Evolutionary conservation across 2,888 invertebrate genomes (phyloP).

Genomic region (Polia nebulosa): DNA sequence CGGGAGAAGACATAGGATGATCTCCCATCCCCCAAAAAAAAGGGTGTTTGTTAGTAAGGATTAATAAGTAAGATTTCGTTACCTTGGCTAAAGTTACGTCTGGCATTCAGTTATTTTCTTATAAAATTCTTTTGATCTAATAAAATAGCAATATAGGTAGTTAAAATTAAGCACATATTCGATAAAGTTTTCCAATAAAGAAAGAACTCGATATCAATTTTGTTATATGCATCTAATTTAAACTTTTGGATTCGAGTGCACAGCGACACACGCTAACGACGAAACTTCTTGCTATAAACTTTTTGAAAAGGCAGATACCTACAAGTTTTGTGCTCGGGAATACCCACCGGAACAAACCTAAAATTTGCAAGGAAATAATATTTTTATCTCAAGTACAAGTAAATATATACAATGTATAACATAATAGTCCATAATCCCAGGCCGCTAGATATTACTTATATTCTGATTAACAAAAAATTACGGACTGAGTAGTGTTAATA

Average conservation of each 20-base stretch:
- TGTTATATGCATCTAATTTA: constrained; percentile 53
- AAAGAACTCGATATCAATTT: constrained; percentile 26
- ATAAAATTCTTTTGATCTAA: neutral
- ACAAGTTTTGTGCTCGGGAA: constrained; percentile 40
- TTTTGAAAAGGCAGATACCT: constrained; percentile 50
- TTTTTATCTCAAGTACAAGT: constrained; percentile 25
- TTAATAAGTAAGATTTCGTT: neutral
- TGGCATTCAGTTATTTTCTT: neutral
- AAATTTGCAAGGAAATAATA: constrained; percentile 38
- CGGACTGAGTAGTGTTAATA: too few relatives aligned
- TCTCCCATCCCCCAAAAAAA: too few relatives aligned
- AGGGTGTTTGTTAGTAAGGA: constrained; percentile 22
- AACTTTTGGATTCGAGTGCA: constrained; percentile 46
- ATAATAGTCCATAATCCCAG: too few relatives aligned
- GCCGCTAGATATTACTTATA: too few relatives aligned
- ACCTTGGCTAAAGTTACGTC: constrained; percentile 1
- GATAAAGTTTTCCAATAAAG: constrained; percentile 23
- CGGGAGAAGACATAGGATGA: too few relatives aligned
- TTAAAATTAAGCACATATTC: too few relatives aligned
- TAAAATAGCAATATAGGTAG: too few relatives aligned
- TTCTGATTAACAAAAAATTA: too few relatives aligned
- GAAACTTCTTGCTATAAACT: constrained; percentile 49
- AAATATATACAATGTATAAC: constrained; percentile 7
- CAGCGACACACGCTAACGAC: constrained; percentile 27
- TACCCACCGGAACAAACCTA: constrained; percentile 19